A percentile compares a stretch with the other conserved stretches of the same genome.
These are phyloP conservation scores for Columbina picui DNA, from an alignment of 2,113 vertebrate genomes.

Conservation along the genomic window DNA sequence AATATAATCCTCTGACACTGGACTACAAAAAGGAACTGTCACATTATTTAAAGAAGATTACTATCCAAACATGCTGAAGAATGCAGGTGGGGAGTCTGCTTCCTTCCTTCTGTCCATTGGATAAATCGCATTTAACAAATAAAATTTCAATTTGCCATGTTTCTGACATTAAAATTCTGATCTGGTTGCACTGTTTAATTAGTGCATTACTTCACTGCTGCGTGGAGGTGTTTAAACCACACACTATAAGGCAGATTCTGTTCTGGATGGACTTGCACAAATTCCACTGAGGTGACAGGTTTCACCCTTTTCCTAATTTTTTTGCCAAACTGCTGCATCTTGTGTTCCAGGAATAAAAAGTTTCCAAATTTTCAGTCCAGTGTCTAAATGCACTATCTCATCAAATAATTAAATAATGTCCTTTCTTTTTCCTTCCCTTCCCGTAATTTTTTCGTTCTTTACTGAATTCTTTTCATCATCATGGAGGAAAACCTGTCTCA, in stretches of 20 bases:
- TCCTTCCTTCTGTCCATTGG: background rate
- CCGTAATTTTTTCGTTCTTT: background rate
- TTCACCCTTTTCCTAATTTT: background rate
- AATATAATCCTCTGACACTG: background rate
- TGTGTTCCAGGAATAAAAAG: background rate
- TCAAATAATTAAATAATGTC: background rate
- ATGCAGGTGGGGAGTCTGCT: background rate
- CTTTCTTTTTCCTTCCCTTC: background rate
- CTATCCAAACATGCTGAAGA: background rate
- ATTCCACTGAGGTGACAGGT: background rate
- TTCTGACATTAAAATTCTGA: background rate
- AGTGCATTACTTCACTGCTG: background rate
- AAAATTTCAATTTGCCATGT: background rate
- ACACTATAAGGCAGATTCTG: background rate
- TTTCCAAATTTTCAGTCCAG: background rate
- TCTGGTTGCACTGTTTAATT: background rate
- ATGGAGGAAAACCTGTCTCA: background rate
- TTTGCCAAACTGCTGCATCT: background rate
- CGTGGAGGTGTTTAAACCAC: background rate
- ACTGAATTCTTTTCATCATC: background rate
- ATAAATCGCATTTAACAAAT: background rate
- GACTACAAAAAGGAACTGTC: background rate
- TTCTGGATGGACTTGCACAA: background rate
- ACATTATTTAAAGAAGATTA: constrained; percentile 44
- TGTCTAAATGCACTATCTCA: background rate